These are phyloP conservation scores for Hyperopisus bebe DNA, from an alignment of 2,113 vertebrate species.

Conservation along the genomic window DNA sequence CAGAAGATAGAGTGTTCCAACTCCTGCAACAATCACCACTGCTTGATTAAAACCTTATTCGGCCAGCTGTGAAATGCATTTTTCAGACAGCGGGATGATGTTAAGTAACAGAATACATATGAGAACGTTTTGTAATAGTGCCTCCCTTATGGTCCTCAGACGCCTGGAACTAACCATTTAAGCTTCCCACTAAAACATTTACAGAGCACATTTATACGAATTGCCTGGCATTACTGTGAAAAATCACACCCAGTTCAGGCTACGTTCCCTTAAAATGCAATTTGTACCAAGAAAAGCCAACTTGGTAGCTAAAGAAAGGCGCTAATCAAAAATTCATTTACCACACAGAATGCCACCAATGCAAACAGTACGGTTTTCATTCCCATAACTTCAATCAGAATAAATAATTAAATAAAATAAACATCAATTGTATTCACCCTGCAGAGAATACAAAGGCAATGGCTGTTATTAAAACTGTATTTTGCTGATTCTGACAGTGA, in stretches of 20 bases:
- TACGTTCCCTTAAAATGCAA: not conserved
- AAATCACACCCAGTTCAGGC: not conserved
- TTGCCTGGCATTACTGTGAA: not conserved
- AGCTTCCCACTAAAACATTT: not conserved
- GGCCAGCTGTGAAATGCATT: not conserved
- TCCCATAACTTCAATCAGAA: not conserved
- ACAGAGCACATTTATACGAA: not conserved
- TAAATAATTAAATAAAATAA: not conserved
- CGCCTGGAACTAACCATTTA: not conserved
- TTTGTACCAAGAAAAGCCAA: not conserved
- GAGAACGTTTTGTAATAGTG: not conserved
- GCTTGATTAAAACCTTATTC: not conserved
- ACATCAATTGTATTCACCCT: not conserved
- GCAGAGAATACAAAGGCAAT: not conserved
- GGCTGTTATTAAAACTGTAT: not conserved
- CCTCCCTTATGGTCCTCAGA: not conserved
- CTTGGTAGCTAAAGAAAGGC: not conserved
- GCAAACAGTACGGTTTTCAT: not conserved
- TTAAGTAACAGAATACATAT: not conserved
- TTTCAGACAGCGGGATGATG: not conserved
- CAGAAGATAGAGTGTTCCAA: not conserved
- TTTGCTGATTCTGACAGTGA: not conserved
- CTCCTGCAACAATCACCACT: not conserved
- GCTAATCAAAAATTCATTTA: not conserved
- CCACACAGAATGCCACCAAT: not conserved